These are phyloP conservation scores for Hydra vulgaris DNA, from an alignment of 30 jellyfish, hydroid and myxozoan genomes.

Conservation along the genomic window DNA sequence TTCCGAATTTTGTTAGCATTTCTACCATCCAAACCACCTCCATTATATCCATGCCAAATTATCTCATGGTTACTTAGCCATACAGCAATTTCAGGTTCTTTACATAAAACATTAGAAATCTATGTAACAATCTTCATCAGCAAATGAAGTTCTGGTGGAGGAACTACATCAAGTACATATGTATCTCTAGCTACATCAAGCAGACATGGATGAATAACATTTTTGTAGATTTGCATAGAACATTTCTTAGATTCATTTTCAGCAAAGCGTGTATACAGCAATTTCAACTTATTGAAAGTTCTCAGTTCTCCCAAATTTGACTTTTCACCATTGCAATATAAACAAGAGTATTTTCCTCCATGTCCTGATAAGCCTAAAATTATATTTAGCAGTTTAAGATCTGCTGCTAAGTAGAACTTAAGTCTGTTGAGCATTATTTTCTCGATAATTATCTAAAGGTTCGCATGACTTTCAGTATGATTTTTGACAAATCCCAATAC, in stretches of 20 bases:
- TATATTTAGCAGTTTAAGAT: not conserved
- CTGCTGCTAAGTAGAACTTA: not conserved
- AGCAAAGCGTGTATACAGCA: not conserved
- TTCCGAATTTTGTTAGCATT: not conserved
- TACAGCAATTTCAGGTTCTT: not conserved
- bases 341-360: not conserved
- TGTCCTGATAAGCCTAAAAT: not conserved
- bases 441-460: not conserved
- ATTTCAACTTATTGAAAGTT: not conserved
- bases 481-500: not conserved
- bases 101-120: not conserved
- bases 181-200: not conserved
- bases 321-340: not conserved
- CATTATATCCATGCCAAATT: not conserved
- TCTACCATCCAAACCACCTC: not conserved
- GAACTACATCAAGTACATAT: not conserved
- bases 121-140: not conserved
- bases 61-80: not conserved
- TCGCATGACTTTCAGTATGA: not conserved
- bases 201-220: not conserved
- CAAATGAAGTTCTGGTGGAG: not conserved
- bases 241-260: not conserved
- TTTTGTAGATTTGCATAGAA: not conserved
- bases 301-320: not conserved
- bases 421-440: not conserved